A percentile compares a stretch with the other conserved stretches of the same genome.
Conservation (phyloP, 2,113 vertebrate species). For the Triplophysa tibetana region DNA sequence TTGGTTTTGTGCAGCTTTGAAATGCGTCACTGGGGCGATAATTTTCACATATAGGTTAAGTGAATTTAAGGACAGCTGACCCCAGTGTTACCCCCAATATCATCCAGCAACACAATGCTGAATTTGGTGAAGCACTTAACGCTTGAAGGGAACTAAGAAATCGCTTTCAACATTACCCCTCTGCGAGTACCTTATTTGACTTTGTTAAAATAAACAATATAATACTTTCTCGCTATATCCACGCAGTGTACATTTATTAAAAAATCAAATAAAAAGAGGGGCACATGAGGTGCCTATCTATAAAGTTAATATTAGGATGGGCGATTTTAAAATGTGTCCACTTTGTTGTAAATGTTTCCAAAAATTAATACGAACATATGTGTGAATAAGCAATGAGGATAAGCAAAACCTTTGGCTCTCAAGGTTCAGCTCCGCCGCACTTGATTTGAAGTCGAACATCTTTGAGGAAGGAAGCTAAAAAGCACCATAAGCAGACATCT, state of each 20-base stretch:
- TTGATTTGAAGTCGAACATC: not conserved
- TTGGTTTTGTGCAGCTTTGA: constrained; percentile 72
- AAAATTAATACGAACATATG: not conserved
- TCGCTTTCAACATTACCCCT: not conserved
- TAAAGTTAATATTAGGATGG: not conserved
- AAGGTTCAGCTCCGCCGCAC: constrained; percentile 2
- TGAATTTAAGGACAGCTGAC: not conserved
- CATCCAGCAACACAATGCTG: not conserved
- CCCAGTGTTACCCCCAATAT: not conserved
- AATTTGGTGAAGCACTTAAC: not conserved
- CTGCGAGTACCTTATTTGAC: constrained; percentile 11
- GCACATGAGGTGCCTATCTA: not conserved
- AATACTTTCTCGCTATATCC: constrained; percentile 4
- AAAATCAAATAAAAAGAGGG: not conserved
- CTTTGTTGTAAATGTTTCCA: not conserved
- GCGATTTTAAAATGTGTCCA: not conserved
- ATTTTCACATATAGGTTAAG: not conserved
- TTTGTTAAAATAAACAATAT: not conserved
- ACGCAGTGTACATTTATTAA: constrained; percentile 27
- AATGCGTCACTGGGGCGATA: constrained; percentile 41
- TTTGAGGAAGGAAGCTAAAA: constrained; percentile 4
- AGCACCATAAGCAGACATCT: constrained; percentile 13
- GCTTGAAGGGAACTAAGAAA: not conserved
- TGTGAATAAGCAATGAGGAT: not conserved
- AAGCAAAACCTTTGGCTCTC: constrained; percentile 27